A percentile compares a stretch with the other conserved stretches of the same genome.
These are phyloP conservation scores for Dasypolia templi DNA, from an alignment of 2,888 invertebrate species.

Conservation along the genomic window DNA sequence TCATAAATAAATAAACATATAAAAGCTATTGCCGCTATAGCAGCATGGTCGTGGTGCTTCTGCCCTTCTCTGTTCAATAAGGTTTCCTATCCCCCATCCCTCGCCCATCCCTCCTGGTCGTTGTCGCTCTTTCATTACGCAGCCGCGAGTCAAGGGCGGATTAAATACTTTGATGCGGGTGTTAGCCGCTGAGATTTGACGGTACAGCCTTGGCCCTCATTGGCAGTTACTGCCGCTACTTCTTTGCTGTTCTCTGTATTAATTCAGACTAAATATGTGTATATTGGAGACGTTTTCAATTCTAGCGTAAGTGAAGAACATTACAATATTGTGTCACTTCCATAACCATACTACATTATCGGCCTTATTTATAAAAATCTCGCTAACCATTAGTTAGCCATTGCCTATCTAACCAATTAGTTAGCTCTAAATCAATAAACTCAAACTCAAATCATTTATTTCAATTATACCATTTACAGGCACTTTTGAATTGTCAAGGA, in stretches of 20 bases:
- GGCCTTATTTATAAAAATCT: too few relatives aligned
- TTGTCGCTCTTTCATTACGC: constrained; percentile 73
- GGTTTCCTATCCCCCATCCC: constrained; percentile 7
- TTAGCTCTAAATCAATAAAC: too few relatives aligned
- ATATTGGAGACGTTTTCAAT: constrained; percentile 11
- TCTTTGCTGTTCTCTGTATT: constrained; percentile 33
- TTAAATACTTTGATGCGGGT: constrained; percentile 73
- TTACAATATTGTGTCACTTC: background rate
- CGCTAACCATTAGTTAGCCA: too few relatives aligned
- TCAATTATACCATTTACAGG: too few relatives aligned
- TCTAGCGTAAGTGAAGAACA: background rate
- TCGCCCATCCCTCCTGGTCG: constrained; percentile 36
- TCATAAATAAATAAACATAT: background rate
- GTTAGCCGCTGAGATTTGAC: constrained; percentile 49
- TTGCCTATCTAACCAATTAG: too few relatives aligned
- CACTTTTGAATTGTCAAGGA: too few relatives aligned
- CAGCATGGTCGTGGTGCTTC: constrained; percentile 10
- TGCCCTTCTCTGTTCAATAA: background rate
- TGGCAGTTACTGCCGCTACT: constrained; percentile 8
- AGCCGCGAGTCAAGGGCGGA: constrained; percentile 63
- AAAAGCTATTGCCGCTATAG: background rate
- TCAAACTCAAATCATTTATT: too few relatives aligned
- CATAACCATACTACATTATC: background rate
- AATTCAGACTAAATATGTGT: constrained; percentile 10
- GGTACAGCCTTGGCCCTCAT: constrained; percentile 34